Percentiles rank a stretch among this genome's conserved stretches.
Conservation (phyloP, 1,140 invertebrate genomes). For the Gryllus bimaculatus region DNA sequence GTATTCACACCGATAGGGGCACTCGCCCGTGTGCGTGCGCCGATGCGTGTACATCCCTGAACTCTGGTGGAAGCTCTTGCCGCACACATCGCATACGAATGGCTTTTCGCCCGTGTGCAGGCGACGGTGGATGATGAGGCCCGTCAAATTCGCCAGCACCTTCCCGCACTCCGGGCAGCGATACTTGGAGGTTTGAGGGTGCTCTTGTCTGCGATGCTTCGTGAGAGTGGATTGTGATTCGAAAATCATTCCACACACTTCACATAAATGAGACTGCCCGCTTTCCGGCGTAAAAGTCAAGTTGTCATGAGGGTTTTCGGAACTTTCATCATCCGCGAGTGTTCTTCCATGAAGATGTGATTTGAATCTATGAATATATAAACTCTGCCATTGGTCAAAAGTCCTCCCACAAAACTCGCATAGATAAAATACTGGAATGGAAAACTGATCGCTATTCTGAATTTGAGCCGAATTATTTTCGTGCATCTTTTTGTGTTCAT, state of each 20-base stretch:
- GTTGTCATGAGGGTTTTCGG: background rate
- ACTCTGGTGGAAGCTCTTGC: conserved; percentile 38
- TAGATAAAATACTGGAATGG: conserved; percentile 25
- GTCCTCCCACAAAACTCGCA: conserved; percentile 30
- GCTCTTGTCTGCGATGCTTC: conserved; percentile 34
- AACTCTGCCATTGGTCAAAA: conserved; percentile 27
- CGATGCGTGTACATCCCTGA: conserved; percentile 30
- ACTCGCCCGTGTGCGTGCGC: conserved; percentile 31
- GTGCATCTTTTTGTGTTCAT: conserved; percentile 10
- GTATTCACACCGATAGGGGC: conserved; percentile 39
- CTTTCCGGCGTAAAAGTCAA: background rate
- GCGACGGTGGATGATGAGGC: conserved; percentile 40
- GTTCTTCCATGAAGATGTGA: conserved; percentile 28
- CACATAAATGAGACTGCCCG: conserved; percentile 34
- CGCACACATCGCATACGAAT: conserved; percentile 52
- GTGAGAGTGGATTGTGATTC: conserved; percentile 30
- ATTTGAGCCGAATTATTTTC: background rate
- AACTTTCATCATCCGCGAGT: conserved; percentile 27
- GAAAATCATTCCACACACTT: conserved; percentile 38
- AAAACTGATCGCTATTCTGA: conserved; percentile 22
- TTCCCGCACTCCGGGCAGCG: conserved; percentile 31
- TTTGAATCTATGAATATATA: conserved; percentile 36
- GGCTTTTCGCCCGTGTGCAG: conserved; percentile 53
- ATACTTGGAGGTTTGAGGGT: conserved; percentile 26
- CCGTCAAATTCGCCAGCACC: conserved; percentile 28